Evolutionary conservation across 2,797 vertebrate species (phyloP).

Genomic region (Monodelphis domestica): DNA sequence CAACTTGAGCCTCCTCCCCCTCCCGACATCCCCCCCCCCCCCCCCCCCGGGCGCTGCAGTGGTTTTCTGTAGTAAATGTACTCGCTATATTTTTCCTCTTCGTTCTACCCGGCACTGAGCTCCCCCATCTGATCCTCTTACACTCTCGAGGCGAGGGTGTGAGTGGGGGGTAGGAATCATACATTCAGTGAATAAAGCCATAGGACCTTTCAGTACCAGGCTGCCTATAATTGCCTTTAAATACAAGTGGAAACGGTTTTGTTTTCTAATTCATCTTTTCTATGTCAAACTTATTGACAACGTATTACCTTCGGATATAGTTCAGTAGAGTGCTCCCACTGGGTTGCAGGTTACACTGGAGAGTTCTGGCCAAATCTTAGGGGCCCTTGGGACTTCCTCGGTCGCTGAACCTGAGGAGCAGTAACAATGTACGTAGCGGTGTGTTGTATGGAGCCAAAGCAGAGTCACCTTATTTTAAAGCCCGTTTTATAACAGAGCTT

Average conservation of each 20-base stretch:
- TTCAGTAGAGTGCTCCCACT: neutral
- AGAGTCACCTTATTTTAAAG: slow-evolving; percentile 9
- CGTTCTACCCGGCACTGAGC: neutral
- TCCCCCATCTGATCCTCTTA: neutral
- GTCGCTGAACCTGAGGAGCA: neutral
- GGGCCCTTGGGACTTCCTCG: neutral
- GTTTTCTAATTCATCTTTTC: neutral
- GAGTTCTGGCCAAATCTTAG: neutral
- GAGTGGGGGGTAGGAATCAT: neutral
- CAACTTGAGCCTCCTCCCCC: neutral
- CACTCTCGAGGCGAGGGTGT: too few species aligned
- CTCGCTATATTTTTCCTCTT: neutral
- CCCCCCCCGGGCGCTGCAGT: neutral
- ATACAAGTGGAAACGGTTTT: neutral
- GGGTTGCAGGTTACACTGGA: neutral
- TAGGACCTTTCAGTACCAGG: neutral
- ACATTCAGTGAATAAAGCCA: neutral
- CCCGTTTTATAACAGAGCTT: slow-evolving; percentile 25
- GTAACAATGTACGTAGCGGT: fast-evolving
- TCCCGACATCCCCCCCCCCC: neutral
- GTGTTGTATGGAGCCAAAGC: neutral
- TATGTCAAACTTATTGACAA: too few species aligned
- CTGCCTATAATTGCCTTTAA: neutral
- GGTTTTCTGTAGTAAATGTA: neutral
- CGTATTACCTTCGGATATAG: too few species aligned